Percentiles rank a stretch among this genome's conserved stretches.
Evolutionary conservation across 2,797 vertebrate species (phyloP).

Genomic region (Xerus rutilus): DNA sequence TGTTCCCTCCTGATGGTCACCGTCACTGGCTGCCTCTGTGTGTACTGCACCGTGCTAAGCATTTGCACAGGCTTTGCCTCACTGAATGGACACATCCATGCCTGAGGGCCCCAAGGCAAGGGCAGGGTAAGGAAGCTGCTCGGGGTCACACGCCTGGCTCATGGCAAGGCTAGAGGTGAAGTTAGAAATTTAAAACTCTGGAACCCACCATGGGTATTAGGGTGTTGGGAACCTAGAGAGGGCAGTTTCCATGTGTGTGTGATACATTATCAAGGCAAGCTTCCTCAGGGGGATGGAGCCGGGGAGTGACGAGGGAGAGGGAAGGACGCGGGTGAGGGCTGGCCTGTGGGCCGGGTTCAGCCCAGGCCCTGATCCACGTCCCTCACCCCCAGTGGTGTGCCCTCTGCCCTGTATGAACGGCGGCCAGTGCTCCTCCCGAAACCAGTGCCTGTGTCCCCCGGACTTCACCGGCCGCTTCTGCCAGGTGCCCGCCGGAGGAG

Average conservation of each 20-base stretch:
- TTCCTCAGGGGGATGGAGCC: slow-evolving; percentile 22
- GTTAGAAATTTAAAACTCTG: not conserved
- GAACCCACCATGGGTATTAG: not conserved
- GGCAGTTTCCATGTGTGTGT: not conserved
- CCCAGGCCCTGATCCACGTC: not conserved
- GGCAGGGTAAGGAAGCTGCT: not conserved
- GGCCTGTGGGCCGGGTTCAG: not conserved
- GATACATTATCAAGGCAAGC: not conserved
- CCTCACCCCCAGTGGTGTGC: slow-evolving; percentile 91
- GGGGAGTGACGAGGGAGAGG: not conserved
- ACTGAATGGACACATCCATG: not conserved
- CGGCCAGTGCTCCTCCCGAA: slow-evolving; percentile 94
- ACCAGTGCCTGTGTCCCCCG: slow-evolving; percentile 94
- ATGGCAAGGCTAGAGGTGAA: not conserved
- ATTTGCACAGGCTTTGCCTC: not conserved
- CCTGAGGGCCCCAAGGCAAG: not conserved
- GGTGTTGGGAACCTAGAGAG: not conserved
- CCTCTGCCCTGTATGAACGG: slow-evolving; percentile 96
- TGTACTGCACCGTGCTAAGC: not conserved
- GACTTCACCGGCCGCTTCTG: slow-evolving; percentile 95
- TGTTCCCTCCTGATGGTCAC: not conserved
- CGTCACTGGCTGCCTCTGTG: not conserved
- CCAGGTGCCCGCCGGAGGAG: slow-evolving; percentile 90
- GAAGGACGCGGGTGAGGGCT: slow-evolving; percentile 14
- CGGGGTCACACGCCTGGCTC: not conserved